Evolutionary conservation across 2,888 invertebrate genomes (phyloP).

Genomic region (Drosophila kanekoi): DNA sequence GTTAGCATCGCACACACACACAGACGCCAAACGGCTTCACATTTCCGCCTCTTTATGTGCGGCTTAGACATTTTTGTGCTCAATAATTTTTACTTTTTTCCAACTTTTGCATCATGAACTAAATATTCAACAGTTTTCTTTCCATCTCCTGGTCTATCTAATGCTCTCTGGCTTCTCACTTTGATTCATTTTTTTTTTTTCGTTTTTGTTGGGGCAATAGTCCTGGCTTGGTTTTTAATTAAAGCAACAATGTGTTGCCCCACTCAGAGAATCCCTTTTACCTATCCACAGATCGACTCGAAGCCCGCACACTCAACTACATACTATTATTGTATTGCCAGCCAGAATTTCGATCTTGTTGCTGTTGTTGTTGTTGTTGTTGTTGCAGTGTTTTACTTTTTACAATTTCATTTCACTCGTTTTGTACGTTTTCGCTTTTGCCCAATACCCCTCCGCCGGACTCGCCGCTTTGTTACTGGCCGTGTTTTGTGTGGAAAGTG

Average conservation of each 20-base stretch:
- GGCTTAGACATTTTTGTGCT: conserved; percentile 56
- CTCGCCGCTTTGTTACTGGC: conserved; percentile 49
- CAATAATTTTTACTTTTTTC: conserved; percentile 48
- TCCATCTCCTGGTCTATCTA: conserved; percentile 18
- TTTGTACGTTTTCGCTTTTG: conserved; percentile 33
- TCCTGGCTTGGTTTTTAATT: conserved; percentile 74
- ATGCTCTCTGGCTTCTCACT: conserved; percentile 53
- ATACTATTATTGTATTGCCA: conserved; percentile 45
- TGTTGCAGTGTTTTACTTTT: conserved; percentile 62
- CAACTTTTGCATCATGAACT: conserved; percentile 46
- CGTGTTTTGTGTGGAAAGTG: conserved; percentile 77
- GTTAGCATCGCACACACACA: conserved; percentile 25
- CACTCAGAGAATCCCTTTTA: conserved; percentile 33
- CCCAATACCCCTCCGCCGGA: conserved; percentile 5
- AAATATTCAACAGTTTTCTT: conserved; percentile 71
- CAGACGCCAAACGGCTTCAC: conserved; percentile 32
- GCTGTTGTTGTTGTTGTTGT: conserved; percentile 33
- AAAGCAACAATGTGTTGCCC: conserved; percentile 71
- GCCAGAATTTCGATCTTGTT: conserved; percentile 18
- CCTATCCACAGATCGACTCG: conserved; percentile 22
- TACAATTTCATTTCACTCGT: conserved; percentile 72
- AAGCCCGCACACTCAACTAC: conserved; percentile 11
- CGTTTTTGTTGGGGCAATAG: conserved; percentile 42
- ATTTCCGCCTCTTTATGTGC: conserved; percentile 43
- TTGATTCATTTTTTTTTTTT: conserved; percentile 30